Evolutionary conservation across 2,797 vertebrate genomes (phyloP), one percentile per base, ranked within the genome.

Genomic region (Threskiornis aethiopicus): DNA sequence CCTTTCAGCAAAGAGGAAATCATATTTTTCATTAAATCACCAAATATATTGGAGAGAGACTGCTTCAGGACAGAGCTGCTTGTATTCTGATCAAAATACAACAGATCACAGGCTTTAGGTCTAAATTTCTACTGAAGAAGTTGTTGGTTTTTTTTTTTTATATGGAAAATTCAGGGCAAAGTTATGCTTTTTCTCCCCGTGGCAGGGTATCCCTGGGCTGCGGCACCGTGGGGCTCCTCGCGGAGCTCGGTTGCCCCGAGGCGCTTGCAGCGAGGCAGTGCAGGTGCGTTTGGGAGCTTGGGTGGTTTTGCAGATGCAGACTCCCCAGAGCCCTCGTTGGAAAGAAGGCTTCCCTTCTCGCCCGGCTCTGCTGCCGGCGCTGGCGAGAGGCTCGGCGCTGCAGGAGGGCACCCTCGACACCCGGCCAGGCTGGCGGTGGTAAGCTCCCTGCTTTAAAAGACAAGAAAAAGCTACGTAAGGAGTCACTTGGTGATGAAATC

Each of bases 141-240:
- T 10, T n/a, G 16, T 11, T 79, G 18, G 13, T 3, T 37, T 37
- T 0, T 10, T 10, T 37, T 35, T 54, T 64, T 47, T 28, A 19
- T 26, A 3, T 1, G 35, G 47, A 33, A 37, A 66, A 58, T 42
- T 59, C 39, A 54, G n/a, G 33, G 42, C 72, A 44, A 44, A 51
- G n/a, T 14, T 35, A 6, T 25, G 24, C 12, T 44, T 52, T 35
- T 31, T 29, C 18, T 64, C 21, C 12, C 41, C 1, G 0, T 35
- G 35, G 10, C 41, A 37, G 29, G 39, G 39, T 19, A 12, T 9
- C 21, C 47, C 19, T 0, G 21, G 51, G 67, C 52, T 47, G 55
- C 4, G 3, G 69, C 78, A 29, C 42, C 0, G 0, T 1, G 21
- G 49, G 69, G 76, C 37, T 61, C 76, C 26, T 1, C 1, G 2